phyloP scores from a whole-genome alignment of 2,797 vertebrate species.

The Anableps anableps region DNA sequence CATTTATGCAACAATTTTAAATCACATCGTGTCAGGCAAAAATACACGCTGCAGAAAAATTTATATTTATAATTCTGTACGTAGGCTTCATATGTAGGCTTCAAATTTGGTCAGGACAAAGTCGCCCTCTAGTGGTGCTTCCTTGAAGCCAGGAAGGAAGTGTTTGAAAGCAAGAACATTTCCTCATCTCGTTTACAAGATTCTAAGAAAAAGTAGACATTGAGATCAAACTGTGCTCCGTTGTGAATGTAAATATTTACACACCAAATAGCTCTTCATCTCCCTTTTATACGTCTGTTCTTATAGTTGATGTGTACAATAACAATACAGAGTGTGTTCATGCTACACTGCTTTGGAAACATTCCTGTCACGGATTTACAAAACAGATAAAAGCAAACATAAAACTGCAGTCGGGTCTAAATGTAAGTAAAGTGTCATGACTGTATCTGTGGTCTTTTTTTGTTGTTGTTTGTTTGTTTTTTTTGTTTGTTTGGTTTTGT shows the following conservation, averaged over 20 bases:
- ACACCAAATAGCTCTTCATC: not conserved
- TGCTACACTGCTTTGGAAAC: not conserved
- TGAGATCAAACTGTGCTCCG: not conserved
- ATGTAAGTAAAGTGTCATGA: not conserved
- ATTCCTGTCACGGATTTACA: not conserved
- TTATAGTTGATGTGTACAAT: not conserved
- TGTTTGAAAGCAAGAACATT: not conserved
- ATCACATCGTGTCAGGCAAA: not conserved
- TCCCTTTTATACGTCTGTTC: not conserved
- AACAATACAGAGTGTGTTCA: not conserved
- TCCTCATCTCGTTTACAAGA: not conserved
- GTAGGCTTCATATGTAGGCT: too few species aligned
- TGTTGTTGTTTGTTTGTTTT: too few species aligned
- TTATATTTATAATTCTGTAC: not conserved
- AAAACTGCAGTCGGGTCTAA: not conserved
- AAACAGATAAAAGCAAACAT: not conserved
- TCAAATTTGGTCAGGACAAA: not conserved
- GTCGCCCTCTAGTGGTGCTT: slow-evolving; percentile 38
- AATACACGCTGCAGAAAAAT: not conserved
- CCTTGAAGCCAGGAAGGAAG: not conserved
- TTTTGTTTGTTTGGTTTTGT: not conserved
- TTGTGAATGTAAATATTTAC: not conserved
- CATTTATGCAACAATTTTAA: not conserved
- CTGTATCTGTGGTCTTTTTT: too few species aligned
- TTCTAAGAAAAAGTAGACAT: not conserved